Conservation (phyloP, 2,113 vertebrate species). For the Ammodytes dubius region DNA sequence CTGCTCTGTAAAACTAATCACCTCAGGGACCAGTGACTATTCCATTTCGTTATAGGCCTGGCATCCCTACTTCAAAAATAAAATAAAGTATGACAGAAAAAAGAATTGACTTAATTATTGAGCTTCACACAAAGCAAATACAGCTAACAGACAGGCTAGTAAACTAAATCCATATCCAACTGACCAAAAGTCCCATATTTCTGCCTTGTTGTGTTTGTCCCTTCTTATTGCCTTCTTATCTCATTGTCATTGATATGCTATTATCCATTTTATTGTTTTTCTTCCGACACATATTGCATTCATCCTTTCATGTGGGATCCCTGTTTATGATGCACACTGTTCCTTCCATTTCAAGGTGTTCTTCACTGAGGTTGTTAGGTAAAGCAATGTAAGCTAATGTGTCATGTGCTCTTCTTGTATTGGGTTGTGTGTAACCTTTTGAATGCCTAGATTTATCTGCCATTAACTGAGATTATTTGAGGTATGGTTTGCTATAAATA, state of each 20-base stretch:
- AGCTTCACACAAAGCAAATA: conserved; percentile 29
- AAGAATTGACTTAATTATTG: conserved; percentile 42
- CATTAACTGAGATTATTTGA: conserved; percentile 16
- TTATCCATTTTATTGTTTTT: conserved; percentile 52
- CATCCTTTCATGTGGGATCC: conserved; percentile 26
- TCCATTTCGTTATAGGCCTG: conserved; percentile 36
- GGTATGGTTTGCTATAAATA: not conserved
- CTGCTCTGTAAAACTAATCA: conserved; percentile 80
- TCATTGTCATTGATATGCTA: conserved; percentile 33
- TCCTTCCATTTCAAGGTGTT: conserved; percentile 1
- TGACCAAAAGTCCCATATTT: conserved; percentile 44
- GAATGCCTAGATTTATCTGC: not conserved
- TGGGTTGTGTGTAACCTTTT: not conserved
- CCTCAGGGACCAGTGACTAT: conserved; percentile 61
- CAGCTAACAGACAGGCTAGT: conserved; percentile 23
- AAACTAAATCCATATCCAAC: conserved; percentile 18
- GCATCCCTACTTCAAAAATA: conserved; percentile 53
- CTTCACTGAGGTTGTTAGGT: not conserved
- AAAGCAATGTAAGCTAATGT: not conserved
- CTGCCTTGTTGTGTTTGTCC: conserved; percentile 28
- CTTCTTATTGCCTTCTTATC: conserved; percentile 48
- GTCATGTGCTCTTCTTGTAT: not conserved
- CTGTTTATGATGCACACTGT: conserved; percentile 9
- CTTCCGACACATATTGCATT: conserved; percentile 27
- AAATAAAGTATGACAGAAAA: conserved; percentile 38